Evolutionary conservation across 2,888 invertebrate genomes (phyloP).

Genomic region (Noctua janthina): DNA sequence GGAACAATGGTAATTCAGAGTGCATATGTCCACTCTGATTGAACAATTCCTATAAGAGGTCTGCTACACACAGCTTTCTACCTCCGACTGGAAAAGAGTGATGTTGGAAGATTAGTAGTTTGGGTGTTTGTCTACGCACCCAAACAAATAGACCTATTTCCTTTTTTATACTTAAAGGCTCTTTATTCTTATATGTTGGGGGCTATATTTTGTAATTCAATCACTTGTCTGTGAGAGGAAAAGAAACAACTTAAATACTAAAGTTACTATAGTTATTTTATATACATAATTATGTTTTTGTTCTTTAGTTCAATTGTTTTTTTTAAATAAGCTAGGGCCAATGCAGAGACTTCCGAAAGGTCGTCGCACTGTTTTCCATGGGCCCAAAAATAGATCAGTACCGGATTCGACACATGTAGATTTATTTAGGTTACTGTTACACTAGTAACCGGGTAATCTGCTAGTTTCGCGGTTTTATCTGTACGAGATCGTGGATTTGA

Average conservation of each 20-base stretch:
- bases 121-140: background rate
- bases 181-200: background rate
- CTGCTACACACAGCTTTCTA: background rate
- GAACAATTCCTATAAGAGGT: background rate
- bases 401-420: slow-evolving; percentile 78
- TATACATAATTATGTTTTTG: background rate
- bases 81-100: background rate
- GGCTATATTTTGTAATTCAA: background rate
- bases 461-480: slow-evolving; percentile 63
- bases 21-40: background rate
- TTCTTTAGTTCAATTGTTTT: slow-evolving; percentile 14
- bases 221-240: background rate
- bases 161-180: background rate
- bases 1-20: background rate
- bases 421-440: slow-evolving; percentile 82
- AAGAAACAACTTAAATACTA: background rate
- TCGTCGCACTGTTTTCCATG: slow-evolving; percentile 75
- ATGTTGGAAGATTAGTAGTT: background rate
- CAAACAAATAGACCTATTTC: background rate
- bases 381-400: slow-evolving; percentile 76
- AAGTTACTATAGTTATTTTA: background rate
- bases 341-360: slow-evolving; percentile 64
- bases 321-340: slow-evolving; percentile 9
- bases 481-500: slow-evolving; percentile 29
- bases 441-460: slow-evolving; percentile 76